Conservation (phyloP, 1,140 invertebrate species). For the Heliconius nattereri region DNA sequence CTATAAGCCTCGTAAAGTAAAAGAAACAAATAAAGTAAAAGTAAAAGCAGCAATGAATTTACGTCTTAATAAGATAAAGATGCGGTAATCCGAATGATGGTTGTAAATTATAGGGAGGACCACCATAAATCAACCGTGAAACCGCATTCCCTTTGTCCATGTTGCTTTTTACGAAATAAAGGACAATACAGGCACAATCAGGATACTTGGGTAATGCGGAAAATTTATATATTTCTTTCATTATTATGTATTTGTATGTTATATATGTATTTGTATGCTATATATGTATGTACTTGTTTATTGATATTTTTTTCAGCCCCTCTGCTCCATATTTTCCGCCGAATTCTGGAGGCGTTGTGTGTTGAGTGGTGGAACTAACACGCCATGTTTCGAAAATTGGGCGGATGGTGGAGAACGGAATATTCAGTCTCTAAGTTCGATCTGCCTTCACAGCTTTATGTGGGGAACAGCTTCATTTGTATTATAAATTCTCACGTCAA, state of each 20-base stretch:
- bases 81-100: constrained; percentile 43
- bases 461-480: too few species aligned
- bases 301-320: background rate
- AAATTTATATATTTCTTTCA: background rate
- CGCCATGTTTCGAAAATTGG: too few species aligned
- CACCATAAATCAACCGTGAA: constrained; percentile 44
- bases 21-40: constrained; percentile 11
- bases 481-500: too few species aligned
- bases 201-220: background rate
- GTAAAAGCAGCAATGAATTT: constrained; percentile 23
- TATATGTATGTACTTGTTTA: background rate
- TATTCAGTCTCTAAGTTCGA: too few species aligned
- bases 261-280: too few species aligned
- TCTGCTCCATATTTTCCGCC: too few species aligned
- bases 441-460: too few species aligned
- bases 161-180: constrained; percentile 8
- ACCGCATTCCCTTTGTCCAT: constrained; percentile 29
- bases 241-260: background rate
- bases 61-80: constrained; percentile 45
- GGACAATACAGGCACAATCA: constrained; percentile 12
- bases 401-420: too few species aligned
- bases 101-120: constrained; percentile 43
- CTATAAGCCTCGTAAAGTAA: background rate
- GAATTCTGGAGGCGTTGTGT: too few species aligned
- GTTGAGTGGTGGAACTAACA: too few species aligned